Evolutionary conservation across 2,113 vertebrate genomes (phyloP), one percentile per base, ranked within the genome.

Genomic region (Paedocypris sp.): DNA sequence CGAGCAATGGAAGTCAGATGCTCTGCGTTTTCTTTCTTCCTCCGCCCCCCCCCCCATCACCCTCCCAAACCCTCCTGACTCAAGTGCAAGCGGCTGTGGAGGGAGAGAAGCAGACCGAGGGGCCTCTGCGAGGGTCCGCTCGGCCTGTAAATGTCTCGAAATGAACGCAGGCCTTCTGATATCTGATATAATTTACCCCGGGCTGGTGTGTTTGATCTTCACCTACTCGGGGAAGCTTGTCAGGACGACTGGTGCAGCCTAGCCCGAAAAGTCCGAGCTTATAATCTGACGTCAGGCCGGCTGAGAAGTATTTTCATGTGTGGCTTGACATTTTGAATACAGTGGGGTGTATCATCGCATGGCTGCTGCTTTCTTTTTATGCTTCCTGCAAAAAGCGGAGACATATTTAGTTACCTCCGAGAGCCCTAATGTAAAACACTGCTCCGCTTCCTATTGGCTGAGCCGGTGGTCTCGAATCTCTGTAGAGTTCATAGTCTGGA

Each of bases 1-100:
- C 62, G 51, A 3, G 48, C 81, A 81, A 81, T 83, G 60, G 75
- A 80, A 80, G 77, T 82, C 84, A 83, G 76, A 84, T 83, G 79
- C 72, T 73, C 45, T 67, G 29, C 1, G 48, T 61, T 61, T 60
- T 48, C 60, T 68, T 71, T 52, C 67, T 65, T 38, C 47, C 50
- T 29, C 28, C 43, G 54, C 52, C 13, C 63, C 59, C 16, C n/a
- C n/a, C n/a, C n/a, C n/a, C n/a, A n/a, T n/a, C n/a, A n/a, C n/a
- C n/a, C n/a, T n/a, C n/a, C n/a, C n/a, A n/a, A n/a, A n/a, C n/a
- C n/a, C 2, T 58, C 70, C 57, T 66, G 46, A 23, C 35, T 42
- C 11, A 12, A 23, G 62, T 39, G 18, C 11, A 43, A 64, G 35
- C 43, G 33, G 58, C 54, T 45, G 42, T 46, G 62, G 61, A 61